phyloP scores from a whole-genome alignment of 1,140 invertebrate species.

The Rhynchophorus ferrugineus region DNA sequence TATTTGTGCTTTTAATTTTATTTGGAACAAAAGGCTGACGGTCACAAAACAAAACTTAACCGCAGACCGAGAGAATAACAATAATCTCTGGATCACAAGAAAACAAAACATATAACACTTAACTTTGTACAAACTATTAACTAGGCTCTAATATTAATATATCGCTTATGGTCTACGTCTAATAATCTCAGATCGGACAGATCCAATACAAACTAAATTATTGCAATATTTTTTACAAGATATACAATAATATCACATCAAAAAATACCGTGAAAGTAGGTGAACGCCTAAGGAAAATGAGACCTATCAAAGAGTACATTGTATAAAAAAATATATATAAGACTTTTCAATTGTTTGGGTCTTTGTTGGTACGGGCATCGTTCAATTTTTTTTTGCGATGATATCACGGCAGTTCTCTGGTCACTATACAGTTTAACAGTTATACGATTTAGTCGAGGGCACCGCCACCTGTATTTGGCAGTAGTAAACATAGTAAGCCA shows the following conservation, averaged over 20 bases:
- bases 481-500: constrained; percentile 55
- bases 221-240: constrained; percentile 10
- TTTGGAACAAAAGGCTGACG: too few species aligned
- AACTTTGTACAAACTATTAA: not conserved
- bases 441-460: constrained; percentile 47
- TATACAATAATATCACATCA: constrained; percentile 15
- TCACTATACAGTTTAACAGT: not conserved
- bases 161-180: too few species aligned
- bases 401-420: too few species aligned
- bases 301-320: not conserved
- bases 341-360: not conserved
- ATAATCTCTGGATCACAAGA: too few species aligned
- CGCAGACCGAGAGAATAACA: too few species aligned
- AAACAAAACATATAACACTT: not conserved
- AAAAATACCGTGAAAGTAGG: constrained; percentile 10
- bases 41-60: too few species aligned
- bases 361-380: not conserved
- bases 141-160: not conserved
- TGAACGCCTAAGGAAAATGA: not conserved
- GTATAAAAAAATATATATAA: constrained; percentile 7
- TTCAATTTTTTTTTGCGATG: not conserved
- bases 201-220: not conserved
- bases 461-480: constrained; percentile 60
- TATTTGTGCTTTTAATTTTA: too few species aligned
- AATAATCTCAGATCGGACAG: not conserved